These are phyloP conservation scores for Anguilla megastoma DNA, from an alignment of 2,797 vertebrate species.

Conservation along the genomic window DNA sequence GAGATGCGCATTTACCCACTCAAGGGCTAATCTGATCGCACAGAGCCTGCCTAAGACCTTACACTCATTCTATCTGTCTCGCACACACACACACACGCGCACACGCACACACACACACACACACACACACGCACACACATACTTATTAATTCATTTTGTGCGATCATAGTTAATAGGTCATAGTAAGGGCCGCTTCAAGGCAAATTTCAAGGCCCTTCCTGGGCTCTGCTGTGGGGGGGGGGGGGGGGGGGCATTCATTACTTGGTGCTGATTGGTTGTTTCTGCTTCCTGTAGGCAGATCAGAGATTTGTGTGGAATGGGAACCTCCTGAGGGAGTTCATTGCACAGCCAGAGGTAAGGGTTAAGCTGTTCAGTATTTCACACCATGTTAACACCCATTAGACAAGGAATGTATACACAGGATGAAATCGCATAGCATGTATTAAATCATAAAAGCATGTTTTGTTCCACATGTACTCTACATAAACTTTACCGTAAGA, in stretches of 20 bases:
- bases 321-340: constrained; percentile 88
- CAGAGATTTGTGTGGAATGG: constrained; percentile 96
- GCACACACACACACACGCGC: neutral
- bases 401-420: neutral
- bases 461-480: neutral
- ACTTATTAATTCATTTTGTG: neutral
- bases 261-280: constrained; percentile 19
- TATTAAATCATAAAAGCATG: neutral
- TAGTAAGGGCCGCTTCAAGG: neutral
- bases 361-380: neutral
- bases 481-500: neutral
- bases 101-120: neutral
- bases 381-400: neutral
- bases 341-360: constrained; percentile 88
- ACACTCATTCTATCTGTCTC: neutral
- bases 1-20: neutral
- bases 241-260: too few relatives aligned
- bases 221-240: neutral
- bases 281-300: constrained; percentile 78
- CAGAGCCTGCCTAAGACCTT: neutral
- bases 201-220: neutral
- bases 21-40: neutral
- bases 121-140: neutral
- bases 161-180: neutral
- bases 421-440: neutral